Evolutionary conservation across 1,140 invertebrate species (phyloP), one percentile per base, ranked within the genome.

Genomic region (Pentalonia nigronervosa): DNA sequence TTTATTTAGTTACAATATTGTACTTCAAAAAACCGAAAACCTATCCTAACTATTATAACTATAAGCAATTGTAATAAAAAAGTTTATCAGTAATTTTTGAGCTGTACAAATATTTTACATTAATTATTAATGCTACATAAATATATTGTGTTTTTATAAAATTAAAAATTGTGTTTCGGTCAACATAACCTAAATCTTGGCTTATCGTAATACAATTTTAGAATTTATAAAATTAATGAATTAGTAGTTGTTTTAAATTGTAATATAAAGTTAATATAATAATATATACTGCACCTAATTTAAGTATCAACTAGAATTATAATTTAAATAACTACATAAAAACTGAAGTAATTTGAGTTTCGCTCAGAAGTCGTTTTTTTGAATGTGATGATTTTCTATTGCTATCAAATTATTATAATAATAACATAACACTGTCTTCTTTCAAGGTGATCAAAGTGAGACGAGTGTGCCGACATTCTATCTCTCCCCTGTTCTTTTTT

Each of bases 361-460:
- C 60, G n/a, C 60, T 76, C 60, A 76, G 60, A 76, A 76, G 60
- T 76, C 3, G 14, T 76, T n/a, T 67, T 25, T 76, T 53, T 6
- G 60, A 76, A 76, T 76, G 60, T 76, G 60, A 76, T 76, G 60
- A 76, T 76, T 76, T 76, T 76, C 60, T 76, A n/a, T 76, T 76
- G 60, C 30, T 76, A 76, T 76, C 30, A 76, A 76, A 76, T 76
- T n/a, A 76, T 67, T 14, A n/a, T 67, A 67, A 76, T 76, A 76
- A 76, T 76, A 76, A n/a, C n/a, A 20, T 76, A 76, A 76, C 60
- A 76, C 14, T n/a, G 30, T 76, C n/a, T 76, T 76, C n/a, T 7
- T 76, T 17, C 60, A 76, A 76, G 60, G 60, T 34, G 60, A 76
- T 76, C 60, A 76, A 76, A 76, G 60, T 7, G 14, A 76, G 3